Base-by-base conservation (phyloP, 37 sponge, comb jelly and placozoan species). In the Lycopodina hypogea region DNA sequence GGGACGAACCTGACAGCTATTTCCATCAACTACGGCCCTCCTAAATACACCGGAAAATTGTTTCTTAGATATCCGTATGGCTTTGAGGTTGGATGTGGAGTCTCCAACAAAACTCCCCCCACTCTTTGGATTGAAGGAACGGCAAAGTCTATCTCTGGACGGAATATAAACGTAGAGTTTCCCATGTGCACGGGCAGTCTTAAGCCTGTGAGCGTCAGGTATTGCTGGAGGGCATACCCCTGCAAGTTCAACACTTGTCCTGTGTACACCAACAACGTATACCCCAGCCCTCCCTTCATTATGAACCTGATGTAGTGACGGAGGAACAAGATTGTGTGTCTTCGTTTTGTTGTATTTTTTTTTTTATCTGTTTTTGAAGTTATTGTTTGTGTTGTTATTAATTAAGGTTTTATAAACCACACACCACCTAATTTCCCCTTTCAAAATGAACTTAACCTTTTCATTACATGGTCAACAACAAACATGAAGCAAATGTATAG, bases 141-240 rank as follows among this genome's bases (percentile, higher is more conserved):
- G 1, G 81, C 81, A 21, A 64, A 39, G 40, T 29, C 42, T 14
- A 59, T 26, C n/a, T 15, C 34, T 34, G 80, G 45, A 3, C 28
- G 68, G 0, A 23, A 32, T 45, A 51, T 80, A n/a, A 39, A 57
- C 12, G 80, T 81, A 0, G 66, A 52, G 23, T 68, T 75, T 2
- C 59, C 77, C 23, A 0, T 45, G 51, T 87, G 88, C 71, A 71
- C 82, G 26, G 45, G 22, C 7, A 36, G 56, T 0, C 24, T 32
- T 30, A 75, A 24, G 9, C 61, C 82, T 11, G 30, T n/a, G 14
- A 37, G 19, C 22, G 34, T 87, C 23, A 68, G 78, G 33, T 87
- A 87, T 72, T 71, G 71, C 69, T 87, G 88, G 88, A 52, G 82
- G 21, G 64, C 72, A 1, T 77, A 87, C 65, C 88, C 88, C 9